Evolutionary conservation across 2,113 vertebrate species (phyloP), one percentile per base, ranked within the genome.

Genomic region (Meriones unguiculatus): DNA sequence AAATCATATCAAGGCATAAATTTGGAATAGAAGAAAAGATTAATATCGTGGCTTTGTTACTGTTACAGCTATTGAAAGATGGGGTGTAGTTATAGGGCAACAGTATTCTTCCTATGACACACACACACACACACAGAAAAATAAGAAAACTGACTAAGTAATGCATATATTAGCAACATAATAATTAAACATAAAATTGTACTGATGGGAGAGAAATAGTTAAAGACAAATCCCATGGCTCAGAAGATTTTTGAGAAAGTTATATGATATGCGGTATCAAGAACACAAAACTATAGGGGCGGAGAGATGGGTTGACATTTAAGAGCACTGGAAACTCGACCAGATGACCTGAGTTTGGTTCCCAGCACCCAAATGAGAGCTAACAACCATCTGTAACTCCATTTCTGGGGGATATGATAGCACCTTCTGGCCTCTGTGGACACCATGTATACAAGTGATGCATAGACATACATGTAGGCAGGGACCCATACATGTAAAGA

Each of bases 211-310:
- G 11, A n/a, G 35, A 59, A 15, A 59, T 82, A 82, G 0, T 28
- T 88, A 38, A 84, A 97, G 75, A 65, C 46, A 96, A 82, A 84
- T 5, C 76, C 81, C 87, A 28, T 69, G 41, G 87, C 28, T 17
- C 38, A 15, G 64, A 97, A 90, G 11, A 6, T 2, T 69, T 67
- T 38, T 94, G 54, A 85, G 57, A 50, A 82, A 80, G 85, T 80
- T 7, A 70, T 62, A 32, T 6, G 67, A 78, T 64, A 57, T 35
- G 41, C 22, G 7, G 1, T 2, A 32, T 24, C 69, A n/a, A 38
- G 15, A 89, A 94, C 20, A 54, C 18, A 62, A 77, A 77, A 30
- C 24, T 46, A 77, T 5, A 77, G 75, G 41, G 12, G 0, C 46
- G 9, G 41, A 77, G 13, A 50, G 25, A 50, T 50, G 41, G 41